These are phyloP conservation scores for Thripadectes ignobilis DNA, from an alignment of 2,797 vertebrate genomes.

Conservation along the genomic window DNA sequence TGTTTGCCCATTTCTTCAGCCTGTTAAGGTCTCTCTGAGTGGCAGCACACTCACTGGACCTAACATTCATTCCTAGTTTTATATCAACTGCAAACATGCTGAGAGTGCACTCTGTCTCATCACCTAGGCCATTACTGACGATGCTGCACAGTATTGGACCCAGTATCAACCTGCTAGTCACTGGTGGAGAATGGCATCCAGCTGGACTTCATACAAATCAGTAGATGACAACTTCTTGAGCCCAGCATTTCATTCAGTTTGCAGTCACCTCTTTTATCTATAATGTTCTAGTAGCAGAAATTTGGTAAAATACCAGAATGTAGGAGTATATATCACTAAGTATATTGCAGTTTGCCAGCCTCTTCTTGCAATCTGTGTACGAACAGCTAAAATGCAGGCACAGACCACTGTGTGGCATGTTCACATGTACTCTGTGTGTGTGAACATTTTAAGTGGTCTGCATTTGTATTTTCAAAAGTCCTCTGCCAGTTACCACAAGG, in stretches of 20 bases:
- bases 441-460: not conserved
- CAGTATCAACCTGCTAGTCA: not conserved
- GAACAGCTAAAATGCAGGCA: not conserved
- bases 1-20: not conserved
- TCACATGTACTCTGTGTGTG: not conserved
- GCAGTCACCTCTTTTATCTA: not conserved
- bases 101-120: not conserved
- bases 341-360: not conserved
- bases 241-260: not conserved
- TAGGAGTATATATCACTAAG: not conserved
- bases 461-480: not conserved
- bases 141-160: not conserved
- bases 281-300: not conserved
- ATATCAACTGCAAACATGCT: not conserved
- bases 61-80: not conserved
- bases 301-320: not conserved
- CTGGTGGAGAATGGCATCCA: not conserved
- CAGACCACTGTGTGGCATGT: not conserved
- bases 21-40: not conserved
- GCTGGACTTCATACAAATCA: not conserved
- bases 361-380: not conserved
- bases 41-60: not conserved
- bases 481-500: no score
- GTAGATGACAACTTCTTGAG: not conserved
- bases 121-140: not conserved